Conservation (phyloP, 2,797 vertebrate species). For the Poecilia wingei region DNA sequence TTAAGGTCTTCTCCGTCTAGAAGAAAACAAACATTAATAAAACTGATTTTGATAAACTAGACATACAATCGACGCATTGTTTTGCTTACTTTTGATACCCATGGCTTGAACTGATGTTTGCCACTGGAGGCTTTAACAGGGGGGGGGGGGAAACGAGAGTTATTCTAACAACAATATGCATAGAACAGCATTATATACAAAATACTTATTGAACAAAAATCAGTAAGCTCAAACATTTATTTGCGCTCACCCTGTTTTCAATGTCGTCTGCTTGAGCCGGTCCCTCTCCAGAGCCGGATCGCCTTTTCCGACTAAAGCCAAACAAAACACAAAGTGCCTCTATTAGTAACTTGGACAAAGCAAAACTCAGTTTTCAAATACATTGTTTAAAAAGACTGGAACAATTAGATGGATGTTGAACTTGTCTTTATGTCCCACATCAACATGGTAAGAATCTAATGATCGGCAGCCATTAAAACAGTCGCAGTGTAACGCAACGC, state of each 20-base stretch:
- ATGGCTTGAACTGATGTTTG: constrained; percentile 42
- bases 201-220: not conserved
- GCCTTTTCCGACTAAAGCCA: constrained; percentile 78
- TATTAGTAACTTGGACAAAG: not conserved
- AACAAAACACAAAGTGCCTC: constrained; percentile 11
- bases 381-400: not conserved
- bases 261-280: constrained; percentile 75
- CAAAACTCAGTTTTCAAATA: not conserved
- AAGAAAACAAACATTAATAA: constrained; percentile 24
- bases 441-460: not conserved
- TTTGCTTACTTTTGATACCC: constrained; percentile 76
- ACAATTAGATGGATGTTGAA: not conserved
- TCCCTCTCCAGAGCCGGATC: constrained; percentile 73
- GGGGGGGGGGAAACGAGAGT: not conserved
- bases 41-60: not conserved
- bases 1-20: constrained; percentile 92
- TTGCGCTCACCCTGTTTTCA: constrained; percentile 88
- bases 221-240: not conserved
- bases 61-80: not conserved
- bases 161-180: too few relatives aligned
- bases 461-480: not conserved
- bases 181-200: not conserved
- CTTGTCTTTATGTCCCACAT: not conserved
- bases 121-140: constrained; percentile 56
- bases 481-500: not conserved